These are phyloP conservation scores for Antrozous pallidus DNA, from an alignment of 2,797 vertebrate species.

Conservation along the genomic window DNA sequence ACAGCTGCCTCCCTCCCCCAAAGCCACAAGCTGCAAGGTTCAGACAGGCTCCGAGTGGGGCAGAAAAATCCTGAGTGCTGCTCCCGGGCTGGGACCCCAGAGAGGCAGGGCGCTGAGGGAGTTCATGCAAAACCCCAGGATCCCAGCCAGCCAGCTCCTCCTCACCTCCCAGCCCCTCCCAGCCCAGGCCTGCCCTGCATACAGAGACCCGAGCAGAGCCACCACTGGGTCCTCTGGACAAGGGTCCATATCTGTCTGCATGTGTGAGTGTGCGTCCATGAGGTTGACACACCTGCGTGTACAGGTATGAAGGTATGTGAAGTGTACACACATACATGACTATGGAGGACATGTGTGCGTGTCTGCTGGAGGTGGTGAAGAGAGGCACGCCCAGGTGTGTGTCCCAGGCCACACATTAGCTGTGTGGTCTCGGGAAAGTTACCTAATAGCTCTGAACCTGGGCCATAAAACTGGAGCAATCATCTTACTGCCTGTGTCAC, in stretches of 20 bases:
- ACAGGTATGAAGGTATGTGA: neutral
- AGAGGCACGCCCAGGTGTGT: neutral
- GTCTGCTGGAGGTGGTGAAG: neutral
- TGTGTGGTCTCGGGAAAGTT: neutral
- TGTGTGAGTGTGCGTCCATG: neutral
- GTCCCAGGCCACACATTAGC: neutral
- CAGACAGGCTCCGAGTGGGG: neutral
- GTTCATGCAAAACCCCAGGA: neutral
- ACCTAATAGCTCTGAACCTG: constrained; percentile 19
- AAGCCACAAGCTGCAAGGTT: neutral
- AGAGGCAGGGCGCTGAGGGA: too few species aligned
- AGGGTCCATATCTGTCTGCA: neutral
- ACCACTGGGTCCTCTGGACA: neutral
- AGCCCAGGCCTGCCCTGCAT: neutral
- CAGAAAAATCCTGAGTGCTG: neutral
- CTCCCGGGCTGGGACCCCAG: neutral
- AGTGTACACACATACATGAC: neutral
- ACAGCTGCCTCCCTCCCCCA: constrained; percentile 2
- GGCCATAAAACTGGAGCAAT: neutral
- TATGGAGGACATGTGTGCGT: neutral
- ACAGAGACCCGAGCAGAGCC: neutral
- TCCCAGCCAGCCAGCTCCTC: neutral
- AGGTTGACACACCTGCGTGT: neutral
- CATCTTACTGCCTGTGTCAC: rapidly evolving
- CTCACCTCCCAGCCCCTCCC: neutral